These are phyloP conservation scores for Hirtodrosophila histrioides DNA, from an alignment of 2,888 invertebrate genomes.

Conservation along the genomic window DNA sequence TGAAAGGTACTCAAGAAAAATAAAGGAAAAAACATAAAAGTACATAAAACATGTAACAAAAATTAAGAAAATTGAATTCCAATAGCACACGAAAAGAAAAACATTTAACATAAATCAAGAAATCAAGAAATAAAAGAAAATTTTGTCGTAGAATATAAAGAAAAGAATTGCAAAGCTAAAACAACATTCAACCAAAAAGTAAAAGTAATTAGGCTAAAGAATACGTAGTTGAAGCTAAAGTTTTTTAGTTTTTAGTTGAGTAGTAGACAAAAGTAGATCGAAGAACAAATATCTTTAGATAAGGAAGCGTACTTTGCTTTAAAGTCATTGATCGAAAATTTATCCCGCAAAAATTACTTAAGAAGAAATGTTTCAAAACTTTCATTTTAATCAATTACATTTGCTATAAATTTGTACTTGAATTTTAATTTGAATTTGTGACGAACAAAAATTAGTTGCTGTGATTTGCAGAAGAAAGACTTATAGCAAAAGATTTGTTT, in stretches of 20 bases:
- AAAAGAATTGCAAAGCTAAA: slow-evolving; percentile 36
- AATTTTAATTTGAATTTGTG: not conserved
- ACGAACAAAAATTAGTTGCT: slow-evolving; percentile 16
- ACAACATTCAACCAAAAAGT: slow-evolving; percentile 48
- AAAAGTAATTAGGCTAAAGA: slow-evolving; percentile 38
- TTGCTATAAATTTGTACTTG: slow-evolving; percentile 22
- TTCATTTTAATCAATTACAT: slow-evolving; percentile 22
- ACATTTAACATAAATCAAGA: slow-evolving; percentile 47
- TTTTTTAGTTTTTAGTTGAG: slow-evolving; percentile 39
- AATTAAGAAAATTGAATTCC: slow-evolving; percentile 15
- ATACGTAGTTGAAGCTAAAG: slow-evolving; percentile 47
- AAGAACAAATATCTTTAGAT: slow-evolving; percentile 39
- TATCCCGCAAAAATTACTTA: slow-evolving; percentile 6
- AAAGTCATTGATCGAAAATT: slow-evolving; percentile 49
- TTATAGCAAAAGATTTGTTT: not conserved
- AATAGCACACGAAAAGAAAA: slow-evolving; percentile 27
- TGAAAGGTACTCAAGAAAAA: slow-evolving; percentile 12
- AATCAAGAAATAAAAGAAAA: slow-evolving; percentile 4
- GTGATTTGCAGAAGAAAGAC: slow-evolving; percentile 15
- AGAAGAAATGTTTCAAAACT: slow-evolving; percentile 4
- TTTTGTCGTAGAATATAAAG: slow-evolving; percentile 13
- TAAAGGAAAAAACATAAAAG: slow-evolving; percentile 12
- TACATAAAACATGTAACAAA: slow-evolving; percentile 39
- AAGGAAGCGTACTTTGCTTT: slow-evolving; percentile 63
- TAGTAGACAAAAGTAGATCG: slow-evolving; percentile 58